Percentiles rank a stretch among this genome's conserved stretches.
Evolutionary conservation across 2,888 invertebrate genomes (phyloP).

Genomic region (Diabrotica balteata): DNA sequence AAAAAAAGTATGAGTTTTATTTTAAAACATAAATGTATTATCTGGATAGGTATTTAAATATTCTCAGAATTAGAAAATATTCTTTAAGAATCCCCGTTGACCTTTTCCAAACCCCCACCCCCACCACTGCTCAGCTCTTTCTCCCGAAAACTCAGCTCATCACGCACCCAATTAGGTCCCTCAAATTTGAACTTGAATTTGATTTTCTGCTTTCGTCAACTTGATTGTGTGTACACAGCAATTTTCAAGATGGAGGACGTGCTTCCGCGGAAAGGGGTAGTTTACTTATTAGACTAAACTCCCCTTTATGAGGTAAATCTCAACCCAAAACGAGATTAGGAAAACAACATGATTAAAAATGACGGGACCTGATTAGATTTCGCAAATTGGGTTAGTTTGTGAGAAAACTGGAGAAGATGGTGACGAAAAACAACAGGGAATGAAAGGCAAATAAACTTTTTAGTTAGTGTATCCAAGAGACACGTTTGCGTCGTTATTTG

Average conservation of each 20-base stretch:
- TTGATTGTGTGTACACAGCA: slow-evolving; percentile 28
- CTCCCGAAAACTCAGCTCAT: slow-evolving; percentile 3
- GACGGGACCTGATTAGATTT: slow-evolving; percentile 16
- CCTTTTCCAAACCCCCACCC: background rate
- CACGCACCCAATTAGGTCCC: slow-evolving; percentile 24
- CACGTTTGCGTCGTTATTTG: too few relatives aligned
- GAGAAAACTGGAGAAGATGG: background rate
- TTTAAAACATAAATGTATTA: too few relatives aligned
- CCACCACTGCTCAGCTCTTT: background rate
- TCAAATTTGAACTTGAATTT: slow-evolving; percentile 28
- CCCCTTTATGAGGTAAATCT: slow-evolving; percentile 19
- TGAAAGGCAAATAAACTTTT: too few relatives aligned
- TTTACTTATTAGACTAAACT: slow-evolving; percentile 24
- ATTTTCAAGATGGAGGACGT: slow-evolving; percentile 27
- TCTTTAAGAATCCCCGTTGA: too few relatives aligned
- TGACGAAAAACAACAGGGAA: background rate
- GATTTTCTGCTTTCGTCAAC: slow-evolving; percentile 27
- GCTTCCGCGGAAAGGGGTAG: slow-evolving; percentile 13
- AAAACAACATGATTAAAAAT: slow-evolving; percentile 24
- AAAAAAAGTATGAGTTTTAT: too few relatives aligned
- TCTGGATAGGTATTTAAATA: too few relatives aligned
- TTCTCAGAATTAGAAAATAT: too few relatives aligned
- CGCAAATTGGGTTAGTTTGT: slow-evolving; percentile 14
- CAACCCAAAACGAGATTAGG: slow-evolving; percentile 13
- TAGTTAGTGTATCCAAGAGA: too few relatives aligned